Conservation (phyloP, 2,888 invertebrate genomes). For the Leptura quadrifasciata region DNA sequence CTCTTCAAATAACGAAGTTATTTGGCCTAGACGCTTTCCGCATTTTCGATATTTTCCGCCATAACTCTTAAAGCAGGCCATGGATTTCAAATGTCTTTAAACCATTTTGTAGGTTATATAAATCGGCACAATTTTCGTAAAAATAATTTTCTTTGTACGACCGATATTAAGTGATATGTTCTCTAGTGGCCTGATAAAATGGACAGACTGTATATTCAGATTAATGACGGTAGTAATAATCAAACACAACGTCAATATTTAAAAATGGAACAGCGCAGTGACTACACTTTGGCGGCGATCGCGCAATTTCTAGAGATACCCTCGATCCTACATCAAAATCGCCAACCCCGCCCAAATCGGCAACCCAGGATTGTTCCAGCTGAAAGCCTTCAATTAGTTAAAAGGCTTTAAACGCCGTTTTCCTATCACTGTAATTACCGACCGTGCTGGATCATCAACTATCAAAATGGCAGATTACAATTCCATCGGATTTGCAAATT, state of each 20-base stretch:
- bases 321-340: conserved; percentile 16
- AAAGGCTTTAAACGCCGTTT: conserved; percentile 28
- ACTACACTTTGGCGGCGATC: background rate
- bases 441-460: background rate
- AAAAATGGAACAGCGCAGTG: background rate
- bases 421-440: conserved; percentile 33
- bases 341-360: background rate
- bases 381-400: conserved; percentile 30
- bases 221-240: background rate
- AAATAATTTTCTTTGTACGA: too few species aligned
- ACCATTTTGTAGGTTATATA: too few species aligned
- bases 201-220: too few species aligned
- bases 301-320: conserved; percentile 10
- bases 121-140: too few species aligned
- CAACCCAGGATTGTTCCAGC: conserved; percentile 5
- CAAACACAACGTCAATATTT: background rate
- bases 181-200: too few species aligned
- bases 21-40: too few species aligned
- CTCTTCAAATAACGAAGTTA: too few species aligned
- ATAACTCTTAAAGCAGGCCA: too few species aligned
- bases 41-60: too few species aligned
- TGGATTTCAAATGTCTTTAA: too few species aligned
- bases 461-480: conserved; percentile 19
- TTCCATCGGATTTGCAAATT: conserved; percentile 41
- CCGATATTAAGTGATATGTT: too few species aligned